Conservation (phyloP, 2,113 vertebrate genomes). For the Nothoprocta perdicaria region DNA sequence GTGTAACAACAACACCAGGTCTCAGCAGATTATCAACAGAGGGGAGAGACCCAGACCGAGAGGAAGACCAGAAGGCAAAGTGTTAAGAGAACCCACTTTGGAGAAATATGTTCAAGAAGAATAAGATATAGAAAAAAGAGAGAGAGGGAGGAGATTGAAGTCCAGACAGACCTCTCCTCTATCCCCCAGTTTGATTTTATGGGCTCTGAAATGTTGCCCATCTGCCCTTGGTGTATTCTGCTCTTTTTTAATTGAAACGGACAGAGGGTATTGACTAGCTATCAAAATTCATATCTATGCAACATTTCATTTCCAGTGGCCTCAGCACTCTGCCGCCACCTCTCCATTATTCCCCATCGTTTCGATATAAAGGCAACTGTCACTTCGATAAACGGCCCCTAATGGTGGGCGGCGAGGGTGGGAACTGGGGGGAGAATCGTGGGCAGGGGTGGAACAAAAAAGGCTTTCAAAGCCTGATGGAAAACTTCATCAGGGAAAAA, state of each 20-base stretch:
- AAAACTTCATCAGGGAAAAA: conserved; percentile 28
- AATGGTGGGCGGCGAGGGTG: not conserved
- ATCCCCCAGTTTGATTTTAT: conserved; percentile 53
- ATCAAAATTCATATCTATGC: conserved; percentile 76
- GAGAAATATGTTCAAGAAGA: not conserved
- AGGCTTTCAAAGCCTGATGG: not conserved
- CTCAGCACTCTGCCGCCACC: conserved; percentile 59
- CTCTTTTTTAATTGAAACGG: conserved; percentile 74
- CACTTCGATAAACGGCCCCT: conserved; percentile 41
- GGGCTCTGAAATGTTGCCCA: conserved; percentile 72
- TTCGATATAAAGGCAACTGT: conserved; percentile 33
- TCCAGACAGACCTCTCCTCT: not conserved
- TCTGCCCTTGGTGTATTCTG: conserved; percentile 53
- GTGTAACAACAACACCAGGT: not conserved
- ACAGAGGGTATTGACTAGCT: conserved; percentile 76
- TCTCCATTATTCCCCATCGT: not conserved
- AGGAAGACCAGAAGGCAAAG: not conserved
- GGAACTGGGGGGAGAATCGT: not conserved
- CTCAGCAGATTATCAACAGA: not conserved
- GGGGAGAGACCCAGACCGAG: not conserved
- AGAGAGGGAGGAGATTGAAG: not conserved
- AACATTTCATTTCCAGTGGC: conserved; percentile 71
- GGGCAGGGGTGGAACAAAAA: not conserved
- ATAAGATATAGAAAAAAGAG: not conserved
- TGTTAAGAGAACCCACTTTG: not conserved